Evolutionary conservation across 2,888 invertebrate genomes (phyloP), one percentile per base, ranked within the genome.

Genomic region (Branchipolynoe longqiensis): DNA sequence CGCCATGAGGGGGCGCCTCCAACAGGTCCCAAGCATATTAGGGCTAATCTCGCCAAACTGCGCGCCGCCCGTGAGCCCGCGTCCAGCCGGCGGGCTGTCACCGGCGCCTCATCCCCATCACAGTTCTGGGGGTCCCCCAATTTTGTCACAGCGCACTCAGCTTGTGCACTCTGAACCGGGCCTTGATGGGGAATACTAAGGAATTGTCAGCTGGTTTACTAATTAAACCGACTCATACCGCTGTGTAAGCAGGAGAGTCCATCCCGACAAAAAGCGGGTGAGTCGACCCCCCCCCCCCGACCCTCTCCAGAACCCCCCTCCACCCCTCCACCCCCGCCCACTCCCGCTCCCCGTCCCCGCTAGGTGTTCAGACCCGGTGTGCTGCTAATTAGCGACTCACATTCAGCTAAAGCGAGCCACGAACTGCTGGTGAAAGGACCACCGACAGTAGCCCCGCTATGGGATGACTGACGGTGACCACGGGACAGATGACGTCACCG

Each of bases 21-120:
- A n/a, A n/a, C n/a, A n/a, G n/a, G n/a, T 62, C 62, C 31, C 28
- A 6, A 25, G 6, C 28, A 28, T 28, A 62, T 62, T 62, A 62
- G 25, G n/a, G 62, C 62, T 62, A 62, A 62, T 62, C 62, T 62
- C 62, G 62, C n/a, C 62, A 62, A 62, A 62, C 62, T 28, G 31
- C 31, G 62, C 62, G 25, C 14, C 31, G 62, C 25, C 1, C 62
- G 62, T 62, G 62, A 62, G 48, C 8, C 18, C 48, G n/a, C n/a
- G n/a, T n/a, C n/a, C n/a, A n/a, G n/a, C n/a, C n/a, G n/a, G n/a
- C n/a, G n/a, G n/a, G n/a, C n/a, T n/a, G n/a, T n/a, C n/a, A n/a
- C n/a, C n/a, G n/a, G n/a, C n/a, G n/a, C n/a, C n/a, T n/a, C n/a
- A n/a, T n/a, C n/a, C n/a, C n/a, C n/a, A n/a, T n/a, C n/a, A n/a